Evolutionary conservation across 2,888 invertebrate genomes (phyloP).

Genomic region (Saturnia japonica): DNA sequence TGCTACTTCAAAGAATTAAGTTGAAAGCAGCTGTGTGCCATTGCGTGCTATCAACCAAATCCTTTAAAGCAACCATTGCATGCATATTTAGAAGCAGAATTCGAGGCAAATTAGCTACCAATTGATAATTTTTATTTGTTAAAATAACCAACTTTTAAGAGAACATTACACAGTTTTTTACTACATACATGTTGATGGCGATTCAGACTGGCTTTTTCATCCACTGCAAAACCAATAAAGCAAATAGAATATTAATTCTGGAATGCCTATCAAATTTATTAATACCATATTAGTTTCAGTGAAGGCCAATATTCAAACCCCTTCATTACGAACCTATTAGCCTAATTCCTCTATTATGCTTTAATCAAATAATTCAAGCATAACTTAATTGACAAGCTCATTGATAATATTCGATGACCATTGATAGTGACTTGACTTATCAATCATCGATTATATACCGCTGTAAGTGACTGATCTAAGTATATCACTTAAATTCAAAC

Average conservation of each 20-base stretch:
- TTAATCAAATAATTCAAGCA: background rate
- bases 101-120: too few relatives aligned
- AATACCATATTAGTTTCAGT: background rate
- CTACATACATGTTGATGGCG: background rate
- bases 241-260: background rate
- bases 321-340: background rate
- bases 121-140: too few relatives aligned
- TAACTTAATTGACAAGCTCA: background rate
- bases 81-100: too few relatives aligned
- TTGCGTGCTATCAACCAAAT: too few relatives aligned
- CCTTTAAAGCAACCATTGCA: too few relatives aligned
- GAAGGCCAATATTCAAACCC: background rate
- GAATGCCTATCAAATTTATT: background rate
- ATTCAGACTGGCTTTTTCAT: background rate
- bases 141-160: background rate
- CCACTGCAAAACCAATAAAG: background rate
- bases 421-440: background rate
- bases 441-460: background rate
- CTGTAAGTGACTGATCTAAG: background rate
- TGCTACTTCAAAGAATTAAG: too few relatives aligned
- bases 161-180: background rate
- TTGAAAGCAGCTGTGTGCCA: too few relatives aligned
- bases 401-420: conserved; percentile 1
- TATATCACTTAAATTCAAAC: background rate
- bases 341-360: background rate